Conservation (phyloP, 2,888 invertebrate species). For the Drosophila borborema region DNA sequence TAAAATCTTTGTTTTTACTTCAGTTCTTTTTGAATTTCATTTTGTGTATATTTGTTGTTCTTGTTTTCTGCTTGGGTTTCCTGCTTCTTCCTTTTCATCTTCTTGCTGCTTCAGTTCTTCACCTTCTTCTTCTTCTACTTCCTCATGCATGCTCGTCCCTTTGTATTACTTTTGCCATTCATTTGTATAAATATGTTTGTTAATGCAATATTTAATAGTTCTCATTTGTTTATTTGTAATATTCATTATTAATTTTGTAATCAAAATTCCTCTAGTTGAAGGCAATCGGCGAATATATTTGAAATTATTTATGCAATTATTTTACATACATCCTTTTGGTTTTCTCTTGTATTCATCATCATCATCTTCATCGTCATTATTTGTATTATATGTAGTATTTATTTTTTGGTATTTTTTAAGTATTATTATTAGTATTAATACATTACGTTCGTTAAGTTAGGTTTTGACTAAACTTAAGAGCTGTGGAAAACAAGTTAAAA, state of each 20-base stretch:
- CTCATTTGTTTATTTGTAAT: constrained; percentile 45
- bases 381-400: constrained; percentile 19
- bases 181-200: constrained; percentile 55
- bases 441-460: constrained; percentile 27
- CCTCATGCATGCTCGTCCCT: constrained; percentile 18
- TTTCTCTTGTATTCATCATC: constrained; percentile 11
- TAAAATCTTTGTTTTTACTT: constrained; percentile 83
- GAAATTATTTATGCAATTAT: constrained; percentile 82
- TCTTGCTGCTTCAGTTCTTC: constrained; percentile 23
- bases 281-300: constrained; percentile 85
- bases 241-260: constrained; percentile 79
- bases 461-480: constrained; percentile 61
- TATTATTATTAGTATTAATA: constrained; percentile 11
- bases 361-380: constrained; percentile 3
- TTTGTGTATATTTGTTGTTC: constrained; percentile 62
- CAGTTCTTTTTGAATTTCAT: constrained; percentile 81
- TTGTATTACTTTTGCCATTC: constrained; percentile 34
- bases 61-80: constrained; percentile 25
- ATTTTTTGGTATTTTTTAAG: constrained; percentile 25
- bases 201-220: constrained; percentile 58
- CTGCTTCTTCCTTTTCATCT: background rate
- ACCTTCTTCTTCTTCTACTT: background rate
- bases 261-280: constrained; percentile 85
- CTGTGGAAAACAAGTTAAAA: constrained; percentile 65
- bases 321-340: constrained; percentile 72